Evolutionary conservation across 2,888 invertebrate species (phyloP).

Genomic region (Punctoribates punctum): DNA sequence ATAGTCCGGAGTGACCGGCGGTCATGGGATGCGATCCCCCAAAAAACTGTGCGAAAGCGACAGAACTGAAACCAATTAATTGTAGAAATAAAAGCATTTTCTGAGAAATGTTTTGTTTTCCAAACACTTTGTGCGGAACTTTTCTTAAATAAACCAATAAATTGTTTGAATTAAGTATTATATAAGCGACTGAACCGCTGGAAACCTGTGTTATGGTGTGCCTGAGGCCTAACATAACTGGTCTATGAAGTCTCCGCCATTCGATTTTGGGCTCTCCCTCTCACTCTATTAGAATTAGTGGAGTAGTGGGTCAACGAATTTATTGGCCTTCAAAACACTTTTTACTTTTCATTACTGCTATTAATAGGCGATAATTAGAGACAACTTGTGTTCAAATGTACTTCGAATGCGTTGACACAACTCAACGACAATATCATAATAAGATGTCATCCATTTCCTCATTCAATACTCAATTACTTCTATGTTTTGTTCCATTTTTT

Average conservation of each 20-base stretch:
- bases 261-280: constrained; percentile 11
- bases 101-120: neutral
- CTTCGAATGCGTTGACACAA: constrained; percentile 25
- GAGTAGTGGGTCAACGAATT: constrained; percentile 10
- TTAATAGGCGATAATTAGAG: constrained; percentile 11
- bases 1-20: neutral
- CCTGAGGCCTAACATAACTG: constrained; percentile 20
- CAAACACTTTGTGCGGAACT: neutral
- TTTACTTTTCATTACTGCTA: constrained; percentile 34
- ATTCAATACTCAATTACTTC: neutral
- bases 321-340: constrained; percentile 34
- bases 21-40: neutral
- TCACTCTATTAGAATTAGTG: neutral
- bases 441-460: neutral
- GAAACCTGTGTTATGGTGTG: neutral
- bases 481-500: neutral
- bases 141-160: constrained; percentile 1
- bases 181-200: neutral
- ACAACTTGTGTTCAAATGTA: constrained; percentile 11
- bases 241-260: constrained; percentile 27
- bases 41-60: constrained; percentile 10
- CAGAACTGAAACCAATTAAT: neutral
- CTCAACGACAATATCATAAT: neutral
- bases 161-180: constrained; percentile 9
- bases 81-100: constrained; percentile 20